Base-by-base conservation (phyloP, 2,113 vertebrate genomes). In the Dendrocopos noguchii region DNA sequence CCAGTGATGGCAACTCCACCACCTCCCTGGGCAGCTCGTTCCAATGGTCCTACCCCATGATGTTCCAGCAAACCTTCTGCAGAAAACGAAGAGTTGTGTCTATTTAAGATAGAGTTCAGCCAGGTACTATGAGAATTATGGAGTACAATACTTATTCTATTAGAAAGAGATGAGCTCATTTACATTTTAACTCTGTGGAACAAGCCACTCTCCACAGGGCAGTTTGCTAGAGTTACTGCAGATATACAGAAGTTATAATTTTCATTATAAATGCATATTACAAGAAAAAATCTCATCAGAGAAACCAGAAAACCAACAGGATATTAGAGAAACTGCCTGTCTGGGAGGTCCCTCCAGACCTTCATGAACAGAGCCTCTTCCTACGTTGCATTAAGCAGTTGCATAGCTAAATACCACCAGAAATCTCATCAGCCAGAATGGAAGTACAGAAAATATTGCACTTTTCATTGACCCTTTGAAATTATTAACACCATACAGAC, bases 211-310 rank as follows among this genome's bases (percentile, higher is more conserved):
- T 90, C 87, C 85, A 85, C 66, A 95, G 84, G 18, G 86, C 79
- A 92, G 76, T 96, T 96, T 94, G 31, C 53, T 83, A 56, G 84
- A 87, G 65, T 91, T 91, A 91, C 65, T 67, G 68, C 83, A 94
- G 75, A 87, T 68, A 34, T 80, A 75, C 47, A 80, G 68, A 94
- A 94, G 68, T 77, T 91, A 72, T 72, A 56, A 87, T 94, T 94
- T 95, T 87, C 81, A 91, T 89, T 91, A 83, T 65, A 96, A 93
- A 96, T 20, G 78, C 64, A 74, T 72, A 92, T 91, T 92, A 88
- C 56, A 83, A 67, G 24, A 93, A 55, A 39, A 87, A 84, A 75
- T 75, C 87, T 85, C 91, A 85, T 84, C 81, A 82, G 68, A 92
- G 82, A 74, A 91, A 83, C 20, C 33, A 80, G 63, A 92, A 28